Conservation (phyloP, 1,140 invertebrate species). For the Rhyacophila brunnea region DNA sequence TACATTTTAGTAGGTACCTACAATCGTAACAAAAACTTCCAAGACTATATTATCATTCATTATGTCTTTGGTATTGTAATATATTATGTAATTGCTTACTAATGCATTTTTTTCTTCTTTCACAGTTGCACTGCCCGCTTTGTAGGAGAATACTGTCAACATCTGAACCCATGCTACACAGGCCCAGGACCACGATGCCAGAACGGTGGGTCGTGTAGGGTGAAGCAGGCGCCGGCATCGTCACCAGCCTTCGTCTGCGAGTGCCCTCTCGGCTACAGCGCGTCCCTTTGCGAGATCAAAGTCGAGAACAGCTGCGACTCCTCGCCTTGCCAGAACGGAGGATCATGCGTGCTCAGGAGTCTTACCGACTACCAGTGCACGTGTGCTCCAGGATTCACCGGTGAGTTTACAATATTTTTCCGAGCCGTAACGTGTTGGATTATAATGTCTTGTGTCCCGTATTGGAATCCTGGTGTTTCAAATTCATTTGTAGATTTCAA, state of each 20-base stretch:
- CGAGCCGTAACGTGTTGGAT: too few relatives aligned
- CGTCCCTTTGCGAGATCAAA: slow-evolving; percentile 88
- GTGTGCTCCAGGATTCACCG: slow-evolving; percentile 81
- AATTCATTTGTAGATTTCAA: too few relatives aligned
- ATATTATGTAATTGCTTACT: too few relatives aligned
- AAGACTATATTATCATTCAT: too few relatives aligned
- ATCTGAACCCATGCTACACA: slow-evolving; percentile 88
- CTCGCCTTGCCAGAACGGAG: slow-evolving; percentile 82
- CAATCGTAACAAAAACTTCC: too few relatives aligned
- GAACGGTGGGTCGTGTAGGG: slow-evolving; percentile 89
- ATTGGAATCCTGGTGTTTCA: too few relatives aligned
- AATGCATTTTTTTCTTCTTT: slow-evolving; percentile 50
- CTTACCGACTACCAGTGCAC: slow-evolving; percentile 78
- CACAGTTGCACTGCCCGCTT: slow-evolving; percentile 86
- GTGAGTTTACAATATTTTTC: too few relatives aligned
- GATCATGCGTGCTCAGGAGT: slow-evolving; percentile 75
- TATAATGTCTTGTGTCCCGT: too few relatives aligned
- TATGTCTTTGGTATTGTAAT: too few relatives aligned
- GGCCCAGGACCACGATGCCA: slow-evolving; percentile 76
- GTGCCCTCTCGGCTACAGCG: slow-evolving; percentile 88
- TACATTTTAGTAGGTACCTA: too few relatives aligned
- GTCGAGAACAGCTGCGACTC: slow-evolving; percentile 89
- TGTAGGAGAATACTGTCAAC: slow-evolving; percentile 92
- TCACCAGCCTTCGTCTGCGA: slow-evolving; percentile 80
- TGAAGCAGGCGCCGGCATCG: slow-evolving; percentile 64